Conservation (phyloP, 1,140 invertebrate genomes). For the Lutraria rhynchaena region DNA sequence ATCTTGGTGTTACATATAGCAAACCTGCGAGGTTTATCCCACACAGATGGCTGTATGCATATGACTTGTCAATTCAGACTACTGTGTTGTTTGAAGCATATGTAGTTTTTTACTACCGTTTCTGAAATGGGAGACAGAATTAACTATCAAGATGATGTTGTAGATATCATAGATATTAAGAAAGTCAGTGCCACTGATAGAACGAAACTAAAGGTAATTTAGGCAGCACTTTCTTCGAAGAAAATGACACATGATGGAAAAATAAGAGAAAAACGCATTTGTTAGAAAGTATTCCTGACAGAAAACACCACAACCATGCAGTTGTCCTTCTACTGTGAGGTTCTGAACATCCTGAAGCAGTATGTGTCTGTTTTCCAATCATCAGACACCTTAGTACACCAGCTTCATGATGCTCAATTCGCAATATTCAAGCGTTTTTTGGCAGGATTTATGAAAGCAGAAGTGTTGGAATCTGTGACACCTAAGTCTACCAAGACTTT, state of each 20-base stretch:
- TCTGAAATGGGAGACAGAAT: constrained; percentile 20
- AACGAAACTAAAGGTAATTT: no score
- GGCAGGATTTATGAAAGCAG: constrained; percentile 23
- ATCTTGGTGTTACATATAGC: constrained; percentile 61
- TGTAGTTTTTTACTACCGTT: constrained; percentile 62
- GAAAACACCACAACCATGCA: constrained; percentile 9
- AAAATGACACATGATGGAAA: constrained; percentile 26
- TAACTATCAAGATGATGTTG: no score
- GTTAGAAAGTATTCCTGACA: constrained; percentile 7
- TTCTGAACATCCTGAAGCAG: constrained; percentile 13
- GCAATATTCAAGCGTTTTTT: not conserved
- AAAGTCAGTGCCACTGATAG: no score
- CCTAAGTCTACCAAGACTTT: constrained; percentile 3
- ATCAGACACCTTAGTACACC: constrained; percentile 1
- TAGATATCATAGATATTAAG: no score
- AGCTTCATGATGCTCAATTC: not conserved
- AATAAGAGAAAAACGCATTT: constrained; percentile 6
- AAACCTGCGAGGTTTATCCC: constrained; percentile 62
- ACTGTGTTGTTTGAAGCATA: constrained; percentile 56
- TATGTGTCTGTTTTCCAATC: constrained; percentile 31
- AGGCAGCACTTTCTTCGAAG: not conserved
- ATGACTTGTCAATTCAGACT: constrained; percentile 64
- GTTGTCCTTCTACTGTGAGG: constrained; percentile 4
- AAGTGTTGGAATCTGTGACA: not conserved
- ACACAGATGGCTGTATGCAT: constrained; percentile 68